Percentiles rank a stretch among this genome's conserved stretches.
phyloP scores from a whole-genome alignment of 2,888 invertebrate genomes.

The Mesopsocus fuscifrons region DNA sequence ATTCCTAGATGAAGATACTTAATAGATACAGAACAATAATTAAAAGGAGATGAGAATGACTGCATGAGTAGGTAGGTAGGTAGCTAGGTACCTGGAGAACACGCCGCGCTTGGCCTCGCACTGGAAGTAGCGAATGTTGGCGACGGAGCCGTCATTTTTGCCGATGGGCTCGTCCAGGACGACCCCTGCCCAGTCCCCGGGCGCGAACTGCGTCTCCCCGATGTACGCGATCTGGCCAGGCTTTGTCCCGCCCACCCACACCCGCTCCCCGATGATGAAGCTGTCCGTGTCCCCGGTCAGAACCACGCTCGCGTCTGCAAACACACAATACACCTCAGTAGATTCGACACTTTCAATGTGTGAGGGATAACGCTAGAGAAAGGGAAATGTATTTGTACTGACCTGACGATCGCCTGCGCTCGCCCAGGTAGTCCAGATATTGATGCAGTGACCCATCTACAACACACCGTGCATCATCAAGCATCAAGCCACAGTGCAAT shows the following conservation, averaged over 20 bases:
- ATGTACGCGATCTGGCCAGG: conserved; percentile 85
- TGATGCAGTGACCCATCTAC: background rate
- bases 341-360: background rate
- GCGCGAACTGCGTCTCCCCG: conserved; percentile 91
- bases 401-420: conserved; percentile 6
- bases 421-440: background rate
- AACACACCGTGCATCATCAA: conserved; percentile 44
- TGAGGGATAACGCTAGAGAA: conserved; percentile 2
- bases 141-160: conserved; percentile 94
- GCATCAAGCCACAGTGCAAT: conserved; percentile 55
- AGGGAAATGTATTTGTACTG: background rate
- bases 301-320: conserved; percentile 63
- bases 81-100: conserved; percentile 43
- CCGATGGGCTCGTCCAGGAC: conserved; percentile 90
- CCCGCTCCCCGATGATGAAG: conserved; percentile 86
- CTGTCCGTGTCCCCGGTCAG: conserved; percentile 82
- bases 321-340: conserved; percentile 14
- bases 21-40: background rate
- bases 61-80: no score
- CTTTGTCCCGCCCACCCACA: conserved; percentile 85
- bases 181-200: conserved; percentile 96
- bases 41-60: background rate
- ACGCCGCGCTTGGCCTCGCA: conserved; percentile 86
- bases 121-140: conserved; percentile 81
- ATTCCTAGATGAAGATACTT: background rate